Conservation (phyloP, 2,888 invertebrate genomes). For the Saturnia japonica region DNA sequence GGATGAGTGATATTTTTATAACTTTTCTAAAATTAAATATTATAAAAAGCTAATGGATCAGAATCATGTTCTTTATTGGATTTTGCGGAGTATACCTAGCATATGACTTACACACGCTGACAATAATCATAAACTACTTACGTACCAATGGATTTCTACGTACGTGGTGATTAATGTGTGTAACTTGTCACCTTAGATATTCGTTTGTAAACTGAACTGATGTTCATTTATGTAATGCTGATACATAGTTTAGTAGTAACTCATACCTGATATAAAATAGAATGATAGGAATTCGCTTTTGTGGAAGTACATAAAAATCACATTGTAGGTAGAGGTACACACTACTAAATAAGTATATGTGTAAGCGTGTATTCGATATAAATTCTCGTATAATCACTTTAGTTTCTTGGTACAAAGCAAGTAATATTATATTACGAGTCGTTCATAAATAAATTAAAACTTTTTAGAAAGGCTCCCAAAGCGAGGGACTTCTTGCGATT, state of each 20-base stretch:
- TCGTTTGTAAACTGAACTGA: not conserved
- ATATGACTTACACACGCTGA: not conserved
- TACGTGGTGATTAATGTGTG: not conserved
- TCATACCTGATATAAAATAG: not conserved
- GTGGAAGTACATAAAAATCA: too few relatives aligned
- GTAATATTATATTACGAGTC: not conserved
- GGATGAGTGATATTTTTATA: too few relatives aligned
- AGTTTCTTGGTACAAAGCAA: not conserved
- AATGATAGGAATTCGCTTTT: not conserved
- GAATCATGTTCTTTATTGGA: too few relatives aligned
- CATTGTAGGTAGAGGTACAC: too few relatives aligned
- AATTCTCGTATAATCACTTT: not conserved
- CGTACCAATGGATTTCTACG: not conserved
- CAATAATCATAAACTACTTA: not conserved
- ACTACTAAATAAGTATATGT: not conserved
- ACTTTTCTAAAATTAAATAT: too few relatives aligned
- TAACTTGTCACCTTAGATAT: not conserved
- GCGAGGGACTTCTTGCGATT: not conserved
- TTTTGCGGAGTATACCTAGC: too few relatives aligned
- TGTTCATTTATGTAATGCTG: too few relatives aligned
- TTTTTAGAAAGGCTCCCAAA: constrained; percentile 2
- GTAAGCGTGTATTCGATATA: not conserved
- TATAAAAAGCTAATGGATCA: too few relatives aligned
- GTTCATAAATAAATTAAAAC: not conserved
- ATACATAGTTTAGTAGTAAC: not conserved